Conservation (phyloP, 2,888 invertebrate genomes). For the Panzeria rudis region DNA sequence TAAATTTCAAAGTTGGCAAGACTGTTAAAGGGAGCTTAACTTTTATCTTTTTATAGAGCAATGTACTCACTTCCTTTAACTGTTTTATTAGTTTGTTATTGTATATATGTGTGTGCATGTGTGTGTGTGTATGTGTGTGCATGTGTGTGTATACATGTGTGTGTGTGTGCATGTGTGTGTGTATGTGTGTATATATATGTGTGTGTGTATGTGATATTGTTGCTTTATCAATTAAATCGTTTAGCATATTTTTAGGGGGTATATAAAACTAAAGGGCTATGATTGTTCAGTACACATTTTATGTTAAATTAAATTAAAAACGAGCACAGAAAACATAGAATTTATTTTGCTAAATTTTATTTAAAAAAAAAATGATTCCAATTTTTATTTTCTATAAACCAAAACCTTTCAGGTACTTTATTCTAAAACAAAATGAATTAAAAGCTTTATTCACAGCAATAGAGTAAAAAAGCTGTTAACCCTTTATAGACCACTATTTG, state of each 20-base stretch:
- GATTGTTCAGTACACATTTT: conserved; percentile 8
- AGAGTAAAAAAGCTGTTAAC: not conserved
- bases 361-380: not conserved
- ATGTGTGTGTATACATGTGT: not conserved
- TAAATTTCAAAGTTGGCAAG: no score
- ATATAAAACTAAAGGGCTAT: not conserved
- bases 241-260: conserved; percentile 52
- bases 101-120: not conserved
- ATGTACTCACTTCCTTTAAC: conserved; percentile 48
- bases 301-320: conserved; percentile 37
- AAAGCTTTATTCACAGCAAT: not conserved
- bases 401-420: not conserved
- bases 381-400: not conserved
- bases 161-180: not conserved
- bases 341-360: not conserved
- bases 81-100: not conserved
- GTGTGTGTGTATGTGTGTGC: not conserved
- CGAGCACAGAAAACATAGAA: not conserved
- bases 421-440: not conserved
- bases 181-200: not conserved
- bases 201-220: conserved; percentile 5
- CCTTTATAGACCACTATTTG: no score
- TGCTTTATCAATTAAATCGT: conserved; percentile 40
- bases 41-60: conserved; percentile 42
- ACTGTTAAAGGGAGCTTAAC: conserved; percentile 31